Percentiles rank a stretch among this genome's conserved stretches.
Conservation (phyloP, 1,140 invertebrate species). For the Camponotus vicinus region DNA sequence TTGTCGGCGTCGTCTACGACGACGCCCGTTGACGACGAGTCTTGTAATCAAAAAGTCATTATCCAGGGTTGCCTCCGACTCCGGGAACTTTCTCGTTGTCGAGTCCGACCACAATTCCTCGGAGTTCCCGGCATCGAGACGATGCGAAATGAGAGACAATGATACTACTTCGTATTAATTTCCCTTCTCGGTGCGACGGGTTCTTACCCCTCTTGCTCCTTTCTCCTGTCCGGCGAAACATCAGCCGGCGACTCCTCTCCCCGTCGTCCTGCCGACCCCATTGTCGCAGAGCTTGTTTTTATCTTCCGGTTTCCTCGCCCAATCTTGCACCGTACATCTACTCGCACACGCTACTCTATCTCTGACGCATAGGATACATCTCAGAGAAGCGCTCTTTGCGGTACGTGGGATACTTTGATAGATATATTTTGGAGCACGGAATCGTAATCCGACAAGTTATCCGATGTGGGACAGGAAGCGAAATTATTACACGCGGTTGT, state of each 20-base stretch:
- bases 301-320: slow-evolving; percentile 63
- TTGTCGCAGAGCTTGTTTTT: slow-evolving; percentile 72
- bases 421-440: slow-evolving; percentile 37
- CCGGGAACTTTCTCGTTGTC: slow-evolving; percentile 62
- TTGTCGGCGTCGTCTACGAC: slow-evolving; percentile 24
- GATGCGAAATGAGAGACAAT: slow-evolving; percentile 73
- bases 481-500: slow-evolving; percentile 50
- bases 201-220: slow-evolving; percentile 56
- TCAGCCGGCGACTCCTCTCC: slow-evolving; percentile 31
- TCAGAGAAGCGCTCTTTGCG: neutral
- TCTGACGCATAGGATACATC: slow-evolving; percentile 26
- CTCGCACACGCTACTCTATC: neutral
- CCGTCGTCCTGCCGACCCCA: slow-evolving; percentile 46
- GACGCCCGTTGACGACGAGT: slow-evolving; percentile 64
- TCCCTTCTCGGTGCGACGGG: slow-evolving; percentile 66
- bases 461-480: slow-evolving; percentile 14
- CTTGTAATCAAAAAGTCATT: slow-evolving; percentile 82
- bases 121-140: slow-evolving; percentile 54
- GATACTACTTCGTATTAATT: slow-evolving; percentile 79
- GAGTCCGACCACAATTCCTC: slow-evolving; percentile 68
- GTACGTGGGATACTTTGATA: slow-evolving; percentile 49
- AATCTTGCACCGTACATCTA: slow-evolving; percentile 63
- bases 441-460: slow-evolving; percentile 36
- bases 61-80: slow-evolving; percentile 70
- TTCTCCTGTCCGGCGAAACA: slow-evolving; percentile 23